Conservation (phyloP, 2,113 vertebrate genomes). For the Paramormyrops kingsleyae region DNA sequence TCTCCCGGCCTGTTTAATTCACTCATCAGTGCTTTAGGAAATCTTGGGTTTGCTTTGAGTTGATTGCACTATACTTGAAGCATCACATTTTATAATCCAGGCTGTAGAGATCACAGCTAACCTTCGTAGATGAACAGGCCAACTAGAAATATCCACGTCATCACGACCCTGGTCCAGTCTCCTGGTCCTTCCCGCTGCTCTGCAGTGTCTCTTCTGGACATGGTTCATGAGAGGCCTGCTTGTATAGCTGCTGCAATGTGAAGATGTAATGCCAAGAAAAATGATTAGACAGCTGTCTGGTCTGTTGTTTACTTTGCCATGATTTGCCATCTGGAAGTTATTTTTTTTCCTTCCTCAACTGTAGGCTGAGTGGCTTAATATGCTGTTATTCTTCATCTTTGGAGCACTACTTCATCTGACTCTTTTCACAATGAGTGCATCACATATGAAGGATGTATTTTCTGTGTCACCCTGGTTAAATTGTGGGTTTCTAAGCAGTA, state of each 20-base stretch:
- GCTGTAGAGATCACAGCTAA: neutral
- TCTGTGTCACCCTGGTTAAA: neutral
- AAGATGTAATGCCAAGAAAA: neutral
- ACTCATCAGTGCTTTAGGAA: neutral
- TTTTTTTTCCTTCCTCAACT: neutral
- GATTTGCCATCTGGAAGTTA: neutral
- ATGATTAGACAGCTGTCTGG: constrained; percentile 2
- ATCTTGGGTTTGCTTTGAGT: neutral
- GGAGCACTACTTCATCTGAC: neutral
- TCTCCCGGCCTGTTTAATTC: neutral
- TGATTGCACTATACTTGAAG: neutral
- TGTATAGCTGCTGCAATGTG: neutral
- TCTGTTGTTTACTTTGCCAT: neutral
- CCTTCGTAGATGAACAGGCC: neutral
- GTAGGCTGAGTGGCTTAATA: neutral
- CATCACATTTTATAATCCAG: neutral
- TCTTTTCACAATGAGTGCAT: neutral
- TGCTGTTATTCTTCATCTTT: neutral
- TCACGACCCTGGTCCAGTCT: neutral
- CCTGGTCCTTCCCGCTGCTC: neutral
- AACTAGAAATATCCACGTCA: neutral
- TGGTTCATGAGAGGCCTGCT: neutral
- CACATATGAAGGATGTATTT: neutral
- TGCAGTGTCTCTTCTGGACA: neutral
- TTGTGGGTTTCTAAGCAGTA: neutral